Conservation (phyloP, 2,888 invertebrate species). For the Cenopis cana region DNA sequence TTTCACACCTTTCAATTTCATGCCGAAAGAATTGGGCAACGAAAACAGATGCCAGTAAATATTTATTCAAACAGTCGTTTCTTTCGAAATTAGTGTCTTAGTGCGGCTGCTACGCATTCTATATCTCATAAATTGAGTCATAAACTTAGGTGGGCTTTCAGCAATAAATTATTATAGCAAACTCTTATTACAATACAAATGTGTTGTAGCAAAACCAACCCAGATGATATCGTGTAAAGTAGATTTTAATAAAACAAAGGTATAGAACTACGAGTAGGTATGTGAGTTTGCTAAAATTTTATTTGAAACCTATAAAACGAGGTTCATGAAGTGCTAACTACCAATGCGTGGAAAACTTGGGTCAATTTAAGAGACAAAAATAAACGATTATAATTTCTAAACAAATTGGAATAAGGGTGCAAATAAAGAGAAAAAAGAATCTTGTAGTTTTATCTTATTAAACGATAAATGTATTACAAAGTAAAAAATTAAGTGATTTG, state of each 20-base stretch:
- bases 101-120: constrained; percentile 32
- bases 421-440: not conserved
- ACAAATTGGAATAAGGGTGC: constrained; percentile 1
- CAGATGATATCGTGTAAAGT: not conserved
- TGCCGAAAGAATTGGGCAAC: constrained; percentile 16
- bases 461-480: not conserved
- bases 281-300: not conserved
- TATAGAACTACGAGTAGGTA: no score
- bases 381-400: constrained; percentile 12
- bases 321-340: constrained; percentile 34
- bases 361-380: constrained; percentile 19
- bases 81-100: constrained; percentile 32
- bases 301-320: constrained; percentile 34
- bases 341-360: constrained; percentile 21
- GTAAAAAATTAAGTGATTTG: not conserved
- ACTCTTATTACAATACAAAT: not conserved
- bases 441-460: not conserved
- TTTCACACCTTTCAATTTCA: constrained; percentile 7
- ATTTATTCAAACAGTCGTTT: constrained; percentile 38
- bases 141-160: constrained; percentile 29
- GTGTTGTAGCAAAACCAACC: constrained; percentile 3
- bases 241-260: not conserved
- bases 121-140: constrained; percentile 42
- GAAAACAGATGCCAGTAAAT: constrained; percentile 41
- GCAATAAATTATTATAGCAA: not conserved